These are phyloP conservation scores for Zophobas morio DNA, from an alignment of 1,140 invertebrate species.

Conservation along the genomic window DNA sequence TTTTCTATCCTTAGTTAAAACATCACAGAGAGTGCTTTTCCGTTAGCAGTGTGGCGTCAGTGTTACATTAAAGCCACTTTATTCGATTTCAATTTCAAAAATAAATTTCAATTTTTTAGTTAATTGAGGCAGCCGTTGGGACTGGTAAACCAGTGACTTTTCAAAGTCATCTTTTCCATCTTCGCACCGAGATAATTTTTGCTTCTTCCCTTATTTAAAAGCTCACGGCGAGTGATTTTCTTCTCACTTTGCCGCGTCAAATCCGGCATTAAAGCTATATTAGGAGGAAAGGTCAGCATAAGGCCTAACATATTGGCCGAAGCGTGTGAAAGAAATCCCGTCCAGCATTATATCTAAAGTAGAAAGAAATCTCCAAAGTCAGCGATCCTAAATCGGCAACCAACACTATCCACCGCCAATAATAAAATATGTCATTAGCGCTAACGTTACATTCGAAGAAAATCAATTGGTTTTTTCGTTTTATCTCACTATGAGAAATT, in stretches of 20 bases:
- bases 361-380: slow-evolving; percentile 4
- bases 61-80: too few species aligned
- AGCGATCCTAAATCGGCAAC: not conserved
- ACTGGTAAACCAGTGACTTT: too few species aligned
- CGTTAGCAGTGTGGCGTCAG: too few species aligned
- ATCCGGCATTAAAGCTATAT: slow-evolving; percentile 11
- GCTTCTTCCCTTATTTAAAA: too few species aligned
- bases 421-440: slow-evolving; percentile 17
- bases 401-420: not conserved
- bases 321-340: slow-evolving; percentile 7
- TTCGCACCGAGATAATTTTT: too few species aligned
- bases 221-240: not conserved
- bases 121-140: too few species aligned
- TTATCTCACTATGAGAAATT: slow-evolving; percentile 43
- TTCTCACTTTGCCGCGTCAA: slow-evolving; percentile 4
- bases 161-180: too few species aligned
- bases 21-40: too few species aligned
- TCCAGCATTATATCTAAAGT: slow-evolving; percentile 3
- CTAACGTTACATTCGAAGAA: slow-evolving; percentile 3
- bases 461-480: slow-evolving; percentile 28
- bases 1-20: too few species aligned
- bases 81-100: too few species aligned
- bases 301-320: slow-evolving; percentile 3
- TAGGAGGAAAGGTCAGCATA: slow-evolving; percentile 16
- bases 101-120: too few species aligned